Base-by-base conservation (phyloP, 2,113 vertebrate genomes). In the Mormyrus lacerda region DNA sequence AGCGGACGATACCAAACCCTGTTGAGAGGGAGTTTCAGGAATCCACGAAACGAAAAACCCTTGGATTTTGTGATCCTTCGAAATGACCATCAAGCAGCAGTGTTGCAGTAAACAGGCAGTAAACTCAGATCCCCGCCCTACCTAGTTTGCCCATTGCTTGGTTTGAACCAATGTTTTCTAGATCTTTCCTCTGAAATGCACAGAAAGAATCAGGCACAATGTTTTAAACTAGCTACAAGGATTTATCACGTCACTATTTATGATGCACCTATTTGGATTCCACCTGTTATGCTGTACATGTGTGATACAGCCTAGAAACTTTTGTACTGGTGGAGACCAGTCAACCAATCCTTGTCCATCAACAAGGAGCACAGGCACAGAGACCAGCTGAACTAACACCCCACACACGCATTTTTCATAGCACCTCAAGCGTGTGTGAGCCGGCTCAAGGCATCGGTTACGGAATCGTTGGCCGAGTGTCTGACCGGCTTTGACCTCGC, bases 1-100 rank as follows among this genome's bases (percentile, higher is more conserved):
- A 53, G 87, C 93, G 91, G 92, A 90, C 93, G 82, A 35, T 91
- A 79, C 88, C 47, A 21, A 87, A 93, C 93, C 92, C 92, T 93
- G 93, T 95, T 94, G 94, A 91, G 47, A 21, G 83, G 44, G 9
- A 35, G 73, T 17, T 55, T 39, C 69, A 76, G 31, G 31, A 17
- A 39, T 31, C 31, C 27, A 17, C 11, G 9, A 39, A 76, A 35
- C 4, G 2, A 27, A 65, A 27, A 69, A 27, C 61, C 61, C n/a
- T 65, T 27, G n/a, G 61, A 10, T 65, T 27, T 31, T 65, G 9
- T 0, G 61, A 31, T 31, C 61, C 61, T 10, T 65, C 31, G 61
- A 65, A 27, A 27, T 65, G n/a, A 65, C 61, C 61, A 65, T 65
- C 61, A 65, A 65, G n/a, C 9, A 65, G 61, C n/a, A 65, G 58